Conservation (phyloP, 2,888 invertebrate genomes). For the Drosophila infuscata region DNA sequence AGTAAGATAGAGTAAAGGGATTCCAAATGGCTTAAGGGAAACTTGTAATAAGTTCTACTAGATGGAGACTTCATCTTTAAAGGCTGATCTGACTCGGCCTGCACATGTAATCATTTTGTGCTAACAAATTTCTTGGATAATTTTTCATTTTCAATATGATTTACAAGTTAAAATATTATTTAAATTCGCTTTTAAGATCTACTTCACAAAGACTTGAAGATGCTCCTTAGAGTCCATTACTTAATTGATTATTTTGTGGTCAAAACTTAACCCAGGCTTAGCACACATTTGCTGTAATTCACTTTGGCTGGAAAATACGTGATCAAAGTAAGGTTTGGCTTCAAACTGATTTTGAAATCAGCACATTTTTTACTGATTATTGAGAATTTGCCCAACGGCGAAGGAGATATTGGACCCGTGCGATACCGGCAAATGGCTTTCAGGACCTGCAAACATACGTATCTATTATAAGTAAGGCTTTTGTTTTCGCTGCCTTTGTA, state of each 20-base stretch:
- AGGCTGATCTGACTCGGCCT: background rate
- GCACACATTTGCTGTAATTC: background rate
- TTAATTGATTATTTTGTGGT: background rate
- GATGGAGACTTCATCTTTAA: background rate
- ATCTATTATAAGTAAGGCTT: slow-evolving; percentile 45
- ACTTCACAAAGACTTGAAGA: background rate
- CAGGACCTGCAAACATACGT: slow-evolving; percentile 8
- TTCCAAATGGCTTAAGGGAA: no score
- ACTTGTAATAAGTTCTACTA: background rate
- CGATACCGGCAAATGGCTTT: background rate
- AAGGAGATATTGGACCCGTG: background rate
- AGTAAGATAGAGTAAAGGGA: background rate
- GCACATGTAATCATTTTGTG: background rate
- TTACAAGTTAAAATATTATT: background rate
- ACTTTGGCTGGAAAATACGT: background rate
- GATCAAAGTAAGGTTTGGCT: background rate
- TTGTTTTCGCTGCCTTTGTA: slow-evolving; percentile 59
- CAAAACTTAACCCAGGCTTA: no score
- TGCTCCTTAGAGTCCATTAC: background rate
- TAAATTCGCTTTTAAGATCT: background rate
- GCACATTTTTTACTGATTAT: background rate
- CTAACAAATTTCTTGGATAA: background rate
- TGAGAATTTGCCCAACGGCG: background rate
- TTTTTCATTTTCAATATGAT: background rate
- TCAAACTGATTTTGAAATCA: background rate